A percentile compares a stretch with the other conserved stretches of the same genome.
Evolutionary conservation across 2,113 vertebrate genomes (phyloP).

Genomic region (Probosciger aterrimus): DNA sequence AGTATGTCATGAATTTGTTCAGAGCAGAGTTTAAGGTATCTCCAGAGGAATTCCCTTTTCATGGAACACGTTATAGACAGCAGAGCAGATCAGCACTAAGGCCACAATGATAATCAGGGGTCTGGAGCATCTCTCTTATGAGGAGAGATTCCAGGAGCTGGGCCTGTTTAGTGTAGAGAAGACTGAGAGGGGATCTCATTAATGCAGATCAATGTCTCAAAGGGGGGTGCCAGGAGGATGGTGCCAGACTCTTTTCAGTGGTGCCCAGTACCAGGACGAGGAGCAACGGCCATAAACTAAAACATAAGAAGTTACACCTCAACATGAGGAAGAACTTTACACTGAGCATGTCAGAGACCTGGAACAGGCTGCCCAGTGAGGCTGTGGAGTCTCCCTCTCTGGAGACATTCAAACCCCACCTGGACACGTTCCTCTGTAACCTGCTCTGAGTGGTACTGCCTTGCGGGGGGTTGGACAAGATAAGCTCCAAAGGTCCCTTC

Average conservation of each 20-base stretch:
- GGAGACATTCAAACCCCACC: background rate
- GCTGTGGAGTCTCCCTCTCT: background rate
- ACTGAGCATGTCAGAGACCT: background rate
- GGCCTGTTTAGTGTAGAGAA: background rate
- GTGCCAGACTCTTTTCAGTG: background rate
- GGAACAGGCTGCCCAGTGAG: background rate
- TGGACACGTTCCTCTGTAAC: background rate
- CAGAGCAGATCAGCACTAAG: background rate
- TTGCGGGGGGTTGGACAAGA: background rate
- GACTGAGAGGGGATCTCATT: background rate
- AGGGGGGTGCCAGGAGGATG: background rate
- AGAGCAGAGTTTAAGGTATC: background rate
- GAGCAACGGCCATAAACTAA: background rate
- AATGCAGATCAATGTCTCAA: background rate
- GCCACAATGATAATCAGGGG: background rate
- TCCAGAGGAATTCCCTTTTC: background rate
- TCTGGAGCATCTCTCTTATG: background rate
- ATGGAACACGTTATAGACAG: fast-evolving
- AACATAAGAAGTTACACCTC: background rate
- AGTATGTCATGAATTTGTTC: background rate
- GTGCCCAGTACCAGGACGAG: background rate
- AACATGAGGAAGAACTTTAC: background rate
- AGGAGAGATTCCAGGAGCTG: background rate
- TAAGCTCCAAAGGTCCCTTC: background rate
- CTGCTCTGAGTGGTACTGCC: background rate